Conservation (phyloP, 1,140 invertebrate genomes). For the Eufriesea mexicana region DNA sequence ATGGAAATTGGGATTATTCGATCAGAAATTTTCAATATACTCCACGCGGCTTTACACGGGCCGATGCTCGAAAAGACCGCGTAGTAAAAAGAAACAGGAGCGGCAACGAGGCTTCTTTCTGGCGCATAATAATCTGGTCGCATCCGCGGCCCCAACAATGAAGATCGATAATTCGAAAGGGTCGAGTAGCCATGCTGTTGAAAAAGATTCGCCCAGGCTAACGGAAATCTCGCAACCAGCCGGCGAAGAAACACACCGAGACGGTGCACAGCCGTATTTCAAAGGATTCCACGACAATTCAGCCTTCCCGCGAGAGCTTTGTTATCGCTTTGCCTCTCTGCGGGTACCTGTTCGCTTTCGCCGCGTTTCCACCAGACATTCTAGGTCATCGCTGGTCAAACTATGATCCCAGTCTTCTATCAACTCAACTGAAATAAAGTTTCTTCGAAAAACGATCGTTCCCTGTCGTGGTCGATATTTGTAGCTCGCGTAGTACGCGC, state of each 20-base stretch:
- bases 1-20: too few species aligned
- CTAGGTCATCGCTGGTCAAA: conserved; percentile 35
- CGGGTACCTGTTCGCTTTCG: conserved; percentile 28
- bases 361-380: conserved; percentile 7
- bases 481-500: not conserved
- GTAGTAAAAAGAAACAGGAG: not conserved
- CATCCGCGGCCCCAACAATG: conserved; percentile 48
- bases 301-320: conserved; percentile 30
- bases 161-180: conserved; percentile 50
- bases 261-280: conserved; percentile 32
- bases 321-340: conserved; percentile 34
- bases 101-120: conserved; percentile 8
- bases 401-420: not conserved
- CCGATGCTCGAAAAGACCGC: not conserved
- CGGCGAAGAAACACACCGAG: conserved; percentile 25
- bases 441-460: not conserved
- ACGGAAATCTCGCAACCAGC: conserved; percentile 34
- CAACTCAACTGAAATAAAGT: conserved; percentile 20
- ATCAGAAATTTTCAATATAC: not conserved
- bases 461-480: not conserved
- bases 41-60: not conserved
- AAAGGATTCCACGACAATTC: conserved; percentile 51
- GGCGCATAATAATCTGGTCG: conserved; percentile 44
- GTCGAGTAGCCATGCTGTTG: conserved; percentile 43
- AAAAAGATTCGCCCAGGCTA: conserved; percentile 27